Base-by-base conservation (phyloP, 2,113 vertebrate species). In the Emberiza fucata region DNA sequence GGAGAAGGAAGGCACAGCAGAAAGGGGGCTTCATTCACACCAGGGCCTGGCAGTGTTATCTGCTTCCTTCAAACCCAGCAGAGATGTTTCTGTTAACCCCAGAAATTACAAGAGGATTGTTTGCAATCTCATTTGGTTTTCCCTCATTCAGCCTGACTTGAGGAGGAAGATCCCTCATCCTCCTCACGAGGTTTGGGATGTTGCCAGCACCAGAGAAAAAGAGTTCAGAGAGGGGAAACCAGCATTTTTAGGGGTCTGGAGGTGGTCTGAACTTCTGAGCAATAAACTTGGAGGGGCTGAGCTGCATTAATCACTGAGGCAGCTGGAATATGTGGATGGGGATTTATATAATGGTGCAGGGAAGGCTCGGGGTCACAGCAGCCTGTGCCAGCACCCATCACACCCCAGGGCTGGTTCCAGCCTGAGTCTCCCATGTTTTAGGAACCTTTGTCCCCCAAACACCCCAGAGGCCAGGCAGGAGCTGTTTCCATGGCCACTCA, bases 141-240 rank as follows among this genome's bases (percentile, higher is more conserved):
- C 47, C 63, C 50, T 81, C 4, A 0, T 57, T 50, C 80, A 71
- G 39, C 59, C 57, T 31, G 77, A 27, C 31, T 28, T 3, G 48
- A 28, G 24, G 54, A 86, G 25, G 56, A 77, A 27, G 37, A 35
- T 53, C 37, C 4, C 8, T 42, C 76, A 27, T 35, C 22, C 14
- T 73, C 29, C 59, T 25, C 8, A 2, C 0, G 0, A 50, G 56
- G 4, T 56, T n/a, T 8, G 14, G 56, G 56, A 37, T 79, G 70
- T 14, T 31, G 69, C 65, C 73, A 56, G 25, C 2, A 1, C 24
- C 11, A 3, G 3, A 25, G 40, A 39, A 59, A 39, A 48, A 44
- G 0, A 53, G 20, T 11, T n/a, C 75, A 70, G 63, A 45, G 14
- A 64, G 8, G 9, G 22, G 15, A 14, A 78, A 87, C 27, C 25